Evolutionary conservation across 2,797 vertebrate species (phyloP).

Genomic region (Hemibagrus guttatus): DNA sequence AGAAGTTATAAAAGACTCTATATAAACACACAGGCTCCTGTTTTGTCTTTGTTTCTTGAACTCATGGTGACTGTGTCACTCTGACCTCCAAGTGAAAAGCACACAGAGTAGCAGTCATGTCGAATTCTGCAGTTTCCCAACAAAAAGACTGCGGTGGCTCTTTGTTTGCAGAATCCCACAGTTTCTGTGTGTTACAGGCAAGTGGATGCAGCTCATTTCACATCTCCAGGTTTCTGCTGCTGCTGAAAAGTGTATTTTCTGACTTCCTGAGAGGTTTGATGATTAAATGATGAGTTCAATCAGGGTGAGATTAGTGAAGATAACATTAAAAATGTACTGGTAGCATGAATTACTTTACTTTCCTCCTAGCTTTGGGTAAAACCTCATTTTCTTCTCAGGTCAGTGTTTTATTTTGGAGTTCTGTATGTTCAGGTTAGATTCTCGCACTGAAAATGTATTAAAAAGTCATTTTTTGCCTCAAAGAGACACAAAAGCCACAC

Average conservation of each 20-base stretch:
- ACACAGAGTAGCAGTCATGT: background rate
- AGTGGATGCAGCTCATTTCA: constrained; percentile 21
- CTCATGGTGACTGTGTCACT: background rate
- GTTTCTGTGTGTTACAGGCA: background rate
- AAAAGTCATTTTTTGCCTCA: background rate
- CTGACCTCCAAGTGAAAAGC: background rate
- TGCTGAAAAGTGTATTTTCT: background rate
- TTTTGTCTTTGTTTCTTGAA: background rate
- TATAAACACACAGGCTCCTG: background rate
- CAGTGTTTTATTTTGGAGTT: background rate
- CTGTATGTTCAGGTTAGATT: too few species aligned
- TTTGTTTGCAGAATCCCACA: background rate
- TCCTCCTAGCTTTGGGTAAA: background rate
- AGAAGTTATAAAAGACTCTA: background rate
- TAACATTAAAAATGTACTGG: constrained; percentile 6
- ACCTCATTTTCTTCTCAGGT: background rate
- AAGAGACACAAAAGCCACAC: background rate
- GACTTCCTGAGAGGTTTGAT: background rate
- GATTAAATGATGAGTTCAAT: constrained; percentile 16
- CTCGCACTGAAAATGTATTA: too few species aligned
- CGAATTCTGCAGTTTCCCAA: constrained; percentile 11
- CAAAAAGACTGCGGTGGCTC: background rate
- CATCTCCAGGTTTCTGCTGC: background rate
- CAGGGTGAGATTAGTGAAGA: constrained; percentile 8
- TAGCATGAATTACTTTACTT: background rate